Evolutionary conservation across 2,797 vertebrate species (phyloP), one percentile per base, ranked within the genome.

Genomic region (Chromobotia macracanthus): DNA sequence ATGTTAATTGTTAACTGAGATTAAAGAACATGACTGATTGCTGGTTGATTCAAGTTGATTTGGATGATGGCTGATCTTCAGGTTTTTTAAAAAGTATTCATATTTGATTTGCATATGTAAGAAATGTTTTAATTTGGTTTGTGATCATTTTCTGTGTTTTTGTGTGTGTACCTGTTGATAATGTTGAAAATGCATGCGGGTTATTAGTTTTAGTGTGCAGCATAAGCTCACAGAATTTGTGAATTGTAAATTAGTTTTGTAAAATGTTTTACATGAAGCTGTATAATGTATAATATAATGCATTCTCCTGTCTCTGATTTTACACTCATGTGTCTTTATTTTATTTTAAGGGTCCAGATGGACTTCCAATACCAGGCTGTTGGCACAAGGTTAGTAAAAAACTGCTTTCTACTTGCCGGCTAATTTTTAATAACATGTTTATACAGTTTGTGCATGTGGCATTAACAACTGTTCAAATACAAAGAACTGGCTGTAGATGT

Each of bases 341-440:
- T 74, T 74, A 19, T 23, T n/a, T 66, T 35, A 2, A 95, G 95
- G 95, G 95, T 72, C 90, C 92, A 5, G 95, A 95, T 0, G 95
- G 95, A 77, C 88, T 95, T 83, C 95, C 95, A 0, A 91, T 95
- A 86, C 92, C 94, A 77, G 94, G 94, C 87, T 95, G 95, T 84
- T 95, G 94, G 94, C 94, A 95, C 73, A 95, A 95, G 94, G 94
- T 95, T 25, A 79, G 86, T 82, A 31, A 71, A 61, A 31, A 16
- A 46, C 46, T n/a, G 3, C 41, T 13, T 48, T n/a, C 19, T 13
- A 25, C 35, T 55, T 41, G n/a, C n/a, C n/a, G n/a, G n/a, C n/a
- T 11, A 55, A 56, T 55, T 66, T 56, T 28, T 11, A 3, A 15
- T 76, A 76, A 66, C 0, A 0, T 38, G 9, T 41, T 2, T 55